phyloP scores from a whole-genome alignment of 2,113 vertebrate species.

The Glaucomys volans region DNA sequence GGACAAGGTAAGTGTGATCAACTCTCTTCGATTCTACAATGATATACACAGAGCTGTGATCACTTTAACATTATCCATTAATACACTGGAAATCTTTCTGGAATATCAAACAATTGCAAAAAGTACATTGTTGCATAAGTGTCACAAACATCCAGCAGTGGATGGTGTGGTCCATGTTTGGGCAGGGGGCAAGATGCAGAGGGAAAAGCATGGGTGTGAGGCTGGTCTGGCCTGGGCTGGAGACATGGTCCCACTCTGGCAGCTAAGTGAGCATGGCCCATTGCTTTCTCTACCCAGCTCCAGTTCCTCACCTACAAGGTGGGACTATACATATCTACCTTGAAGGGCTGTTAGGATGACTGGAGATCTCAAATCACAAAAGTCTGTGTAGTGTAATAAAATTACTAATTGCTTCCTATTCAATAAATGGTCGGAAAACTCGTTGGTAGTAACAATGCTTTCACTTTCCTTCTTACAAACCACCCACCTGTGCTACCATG shows the following conservation, averaged over 20 bases:
- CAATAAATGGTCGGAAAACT: too few species aligned
- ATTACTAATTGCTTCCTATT: background rate
- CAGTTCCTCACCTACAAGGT: background rate
- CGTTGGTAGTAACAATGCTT: background rate
- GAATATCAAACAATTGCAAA: background rate
- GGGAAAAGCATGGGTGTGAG: background rate
- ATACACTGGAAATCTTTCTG: background rate
- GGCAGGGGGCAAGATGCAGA: fast-evolving
- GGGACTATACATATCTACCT: background rate
- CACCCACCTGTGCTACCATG: too few species aligned
- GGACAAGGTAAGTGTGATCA: background rate
- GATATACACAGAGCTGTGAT: background rate
- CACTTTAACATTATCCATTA: background rate
- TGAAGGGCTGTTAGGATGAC: too few species aligned
- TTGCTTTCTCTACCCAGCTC: background rate
- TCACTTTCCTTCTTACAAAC: background rate
- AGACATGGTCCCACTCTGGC: background rate
- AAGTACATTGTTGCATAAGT: background rate
- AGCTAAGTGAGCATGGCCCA: background rate
- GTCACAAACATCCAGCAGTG: too few species aligned
- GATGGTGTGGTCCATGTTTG: fast-evolving
- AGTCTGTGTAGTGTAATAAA: too few species aligned
- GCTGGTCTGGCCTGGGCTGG: background rate
- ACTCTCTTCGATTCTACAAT: background rate
- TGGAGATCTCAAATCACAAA: background rate